Evolutionary conservation across 2,113 vertebrate species (phyloP), one percentile per base, ranked within the genome.

Genomic region (Rhodinocichla rosea): DNA sequence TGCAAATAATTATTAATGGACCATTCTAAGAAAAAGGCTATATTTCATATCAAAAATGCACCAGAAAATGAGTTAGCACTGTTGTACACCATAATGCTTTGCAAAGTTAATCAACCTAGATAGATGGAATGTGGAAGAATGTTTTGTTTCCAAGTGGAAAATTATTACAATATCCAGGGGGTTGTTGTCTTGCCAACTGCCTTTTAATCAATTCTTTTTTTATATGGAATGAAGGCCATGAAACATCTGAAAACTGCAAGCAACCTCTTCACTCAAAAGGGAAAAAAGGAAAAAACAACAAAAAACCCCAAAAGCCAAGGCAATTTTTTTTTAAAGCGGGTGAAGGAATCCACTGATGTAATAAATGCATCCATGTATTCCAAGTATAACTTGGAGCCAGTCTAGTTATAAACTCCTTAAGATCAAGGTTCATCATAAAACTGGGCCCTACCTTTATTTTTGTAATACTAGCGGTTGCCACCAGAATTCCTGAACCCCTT

Each of bases 361-460:
- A 95, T 95, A 96, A 96, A 88, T 87, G 15, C 74, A 95, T 83
- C 76, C 87, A 57, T 68, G 65, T 95, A 96, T 91, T 96, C 95
- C 88, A 96, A 94, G 93, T 77, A 75, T 87, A 93, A 89, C 85
- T 95, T 97, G 95, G 95, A 97, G 93, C 92, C 90, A 95, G 80
- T 11, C 50, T 90, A 63, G 82, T 95, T 97, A 97, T 95, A 97
- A 96, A 97, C 90, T 97, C 94, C 93, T 97, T 94, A 92, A 97
- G 95, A 97, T 96, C 97, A 97, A 97, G 96, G 89, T 96, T 97
- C 93, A 91, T 87, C 81, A 89, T 97, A 97, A 96, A 96, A 97
- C 90, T 59, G 74, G 87, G 89, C 95, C 93, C 63, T 95, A 92
- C 95, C 90, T 96, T 86, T 93, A 89, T 96, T 97, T 97, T 96